Percentiles rank a stretch among this genome's conserved stretches.
phyloP scores from a whole-genome alignment of 2,797 vertebrate genomes.

The Schizothorax lantsangensis region DNA sequence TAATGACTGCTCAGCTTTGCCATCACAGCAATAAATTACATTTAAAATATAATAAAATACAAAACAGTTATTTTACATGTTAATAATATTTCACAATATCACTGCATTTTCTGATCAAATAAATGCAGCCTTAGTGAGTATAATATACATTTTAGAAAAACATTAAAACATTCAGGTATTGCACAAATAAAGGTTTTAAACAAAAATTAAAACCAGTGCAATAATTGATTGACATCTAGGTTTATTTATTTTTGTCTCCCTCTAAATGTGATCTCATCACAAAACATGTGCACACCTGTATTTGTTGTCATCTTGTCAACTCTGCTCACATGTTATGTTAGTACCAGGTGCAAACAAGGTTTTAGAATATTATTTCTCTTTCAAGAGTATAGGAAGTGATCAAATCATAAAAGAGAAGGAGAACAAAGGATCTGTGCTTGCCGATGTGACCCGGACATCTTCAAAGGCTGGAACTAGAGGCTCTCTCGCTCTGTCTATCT shows the following conservation, averaged over 20 bases:
- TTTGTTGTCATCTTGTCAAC: not conserved
- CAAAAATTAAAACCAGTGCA: too few relatives aligned
- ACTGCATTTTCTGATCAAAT: too few relatives aligned
- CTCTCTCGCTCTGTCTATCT: conserved; percentile 41
- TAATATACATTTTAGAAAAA: too few relatives aligned
- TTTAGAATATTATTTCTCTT: not conserved
- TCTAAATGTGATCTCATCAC: not conserved
- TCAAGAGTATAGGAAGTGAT: not conserved
- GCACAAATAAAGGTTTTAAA: too few relatives aligned
- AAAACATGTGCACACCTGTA: not conserved
- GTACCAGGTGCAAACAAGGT: not conserved
- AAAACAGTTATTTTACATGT: too few relatives aligned
- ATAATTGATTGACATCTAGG: too few relatives aligned
- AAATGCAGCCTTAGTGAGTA: too few relatives aligned
- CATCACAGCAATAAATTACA: too few relatives aligned
- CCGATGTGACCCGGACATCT: conserved; percentile 63
- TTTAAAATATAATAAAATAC: too few relatives aligned
- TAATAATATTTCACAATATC: too few relatives aligned
- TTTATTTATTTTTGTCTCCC: not conserved
- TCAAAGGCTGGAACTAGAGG: conserved; percentile 72
- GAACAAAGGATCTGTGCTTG: conserved; percentile 64
- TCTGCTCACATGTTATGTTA: not conserved
- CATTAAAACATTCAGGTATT: too few relatives aligned
- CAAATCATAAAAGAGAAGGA: conserved; percentile 23
- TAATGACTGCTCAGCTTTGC: too few relatives aligned